Evolutionary conservation across 2,113 vertebrate genomes (phyloP), one percentile per base, ranked within the genome.

Genomic region (Sula dactylatra): DNA sequence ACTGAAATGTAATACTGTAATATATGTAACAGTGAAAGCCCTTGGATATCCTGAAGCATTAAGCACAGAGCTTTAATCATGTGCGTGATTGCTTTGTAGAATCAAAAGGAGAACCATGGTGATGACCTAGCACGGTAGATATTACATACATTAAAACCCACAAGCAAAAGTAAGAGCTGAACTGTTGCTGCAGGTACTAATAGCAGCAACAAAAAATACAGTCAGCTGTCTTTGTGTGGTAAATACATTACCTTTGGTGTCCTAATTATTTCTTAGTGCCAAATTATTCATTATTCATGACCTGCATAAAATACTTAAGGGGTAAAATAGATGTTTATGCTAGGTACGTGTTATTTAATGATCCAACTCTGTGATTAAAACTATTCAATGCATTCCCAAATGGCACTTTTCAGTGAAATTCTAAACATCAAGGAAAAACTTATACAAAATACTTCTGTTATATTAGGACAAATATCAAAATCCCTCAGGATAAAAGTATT

Each of bases 241-340:
- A 96, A 96, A 64, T 72, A 69, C 18, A 19, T 82, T 94, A 80
- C 20, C 34, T 93, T 93, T 95, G 54, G 14, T 5, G 9, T 16
- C 25, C 65, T 86, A 95, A 91, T 89, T 96, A 96, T 80, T 90
- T 96, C 94, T 89, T 50, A 95, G 52, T 85, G 58, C 20, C 27
- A 42, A 49, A 88, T 93, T 91, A 89, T 78, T 96, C n/a, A 81
- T 95, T 93, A 93, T 88, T 90, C 73, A 61, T 82, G 62, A 70
- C 27, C 31, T 52, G 20, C 38, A 88, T 90, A 95, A 97, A 96
- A 82, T 36, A 92, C 45, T 56, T 32, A 93, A 50, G 65, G 13
- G 26, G 32, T 9, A 86, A 78, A 95, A 58, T 18, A 71, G 45
- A 78, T 90, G 45, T 91, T 96, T 96, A 27, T 81, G 76, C 55